These are phyloP conservation scores for Channa striata DNA, from an alignment of 2,797 vertebrate genomes.

Conservation along the genomic window DNA sequence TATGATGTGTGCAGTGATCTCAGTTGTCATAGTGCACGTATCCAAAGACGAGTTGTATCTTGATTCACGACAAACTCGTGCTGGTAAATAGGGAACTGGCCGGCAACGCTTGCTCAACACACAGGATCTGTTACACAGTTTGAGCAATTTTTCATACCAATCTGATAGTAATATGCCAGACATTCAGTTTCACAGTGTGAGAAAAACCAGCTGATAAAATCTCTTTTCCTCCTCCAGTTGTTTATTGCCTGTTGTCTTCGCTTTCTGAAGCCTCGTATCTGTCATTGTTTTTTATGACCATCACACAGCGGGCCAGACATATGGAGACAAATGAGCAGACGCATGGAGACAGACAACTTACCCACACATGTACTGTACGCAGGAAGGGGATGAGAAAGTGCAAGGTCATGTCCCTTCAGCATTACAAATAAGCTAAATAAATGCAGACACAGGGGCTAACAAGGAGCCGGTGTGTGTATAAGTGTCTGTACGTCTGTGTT, in stretches of 20 bases:
- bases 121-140: not conserved
- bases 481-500: not conserved
- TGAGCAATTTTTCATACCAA: too few relatives aligned
- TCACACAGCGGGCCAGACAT: constrained; percentile 39
- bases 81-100: not conserved
- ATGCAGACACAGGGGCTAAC: constrained; percentile 32
- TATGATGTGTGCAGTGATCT: not conserved
- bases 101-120: not conserved
- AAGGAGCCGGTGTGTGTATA: not conserved
- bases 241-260: constrained; percentile 2
- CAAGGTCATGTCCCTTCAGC: constrained; percentile 32
- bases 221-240: constrained; percentile 39
- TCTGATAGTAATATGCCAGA: too few relatives aligned
- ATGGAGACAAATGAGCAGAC: constrained; percentile 49
- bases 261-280: constrained; percentile 30
- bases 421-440: constrained; percentile 49
- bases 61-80: not conserved
- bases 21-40: constrained; percentile 14
- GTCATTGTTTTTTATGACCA: constrained; percentile 23
- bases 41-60: not conserved
- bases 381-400: constrained; percentile 54
- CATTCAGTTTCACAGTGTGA: not conserved
- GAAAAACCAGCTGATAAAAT: constrained; percentile 8
- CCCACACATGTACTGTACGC: constrained; percentile 31
- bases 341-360: constrained; percentile 53